Evolutionary conservation across 2,888 invertebrate species (phyloP), one percentile per base, ranked within the genome.

Genomic region (Anarsia innoxiella): DNA sequence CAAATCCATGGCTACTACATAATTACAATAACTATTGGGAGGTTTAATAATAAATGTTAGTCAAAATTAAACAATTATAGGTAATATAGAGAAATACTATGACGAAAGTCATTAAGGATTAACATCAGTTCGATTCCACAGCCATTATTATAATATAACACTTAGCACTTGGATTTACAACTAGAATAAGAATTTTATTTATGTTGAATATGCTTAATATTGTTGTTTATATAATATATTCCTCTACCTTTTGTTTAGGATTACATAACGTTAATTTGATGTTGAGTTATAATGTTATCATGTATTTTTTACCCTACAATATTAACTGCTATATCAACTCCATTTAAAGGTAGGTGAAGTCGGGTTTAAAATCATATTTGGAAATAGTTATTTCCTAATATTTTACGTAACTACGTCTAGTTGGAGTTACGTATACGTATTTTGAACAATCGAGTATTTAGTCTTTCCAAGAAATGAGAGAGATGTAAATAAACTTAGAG

Each of bases 91-190:
- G 57, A 62, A 52, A 62, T 52, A 59, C 55, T 63, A 67, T 56
- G 63, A 71, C 51, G 51, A 68, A 57, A 56, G 56, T 69, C 64
- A 71, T 71, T 69, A 70, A 68, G 69, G 65, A 66, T 71, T 69
- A 75, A 73, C 62, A 69, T 80, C 76, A 80, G 78, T 82, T 71
- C 77, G 60, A 73, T 77, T 77, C 80, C 84, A 84, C 84, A 84
- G 84, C 84, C 84, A 82, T 84, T 76, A 74, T 72, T 65, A 66
- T 63, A 61, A 53, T 59, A 45, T 75, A 72, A 74, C 69, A 75
- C 72, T 76, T 79, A 82, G 75, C 72, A 77, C 72, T 79, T 79
- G 67, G 63, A 73, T 62, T 65, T 51, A 43, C 27, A 61, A 59
- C 67, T 74, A 77, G 53, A 58, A 51, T 65, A 54, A 61, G 53